Percentiles rank a stretch among this genome's conserved stretches.
These are phyloP conservation scores for Anguilla megastoma DNA, from an alignment of 2,797 vertebrate genomes.

Conservation along the genomic window DNA sequence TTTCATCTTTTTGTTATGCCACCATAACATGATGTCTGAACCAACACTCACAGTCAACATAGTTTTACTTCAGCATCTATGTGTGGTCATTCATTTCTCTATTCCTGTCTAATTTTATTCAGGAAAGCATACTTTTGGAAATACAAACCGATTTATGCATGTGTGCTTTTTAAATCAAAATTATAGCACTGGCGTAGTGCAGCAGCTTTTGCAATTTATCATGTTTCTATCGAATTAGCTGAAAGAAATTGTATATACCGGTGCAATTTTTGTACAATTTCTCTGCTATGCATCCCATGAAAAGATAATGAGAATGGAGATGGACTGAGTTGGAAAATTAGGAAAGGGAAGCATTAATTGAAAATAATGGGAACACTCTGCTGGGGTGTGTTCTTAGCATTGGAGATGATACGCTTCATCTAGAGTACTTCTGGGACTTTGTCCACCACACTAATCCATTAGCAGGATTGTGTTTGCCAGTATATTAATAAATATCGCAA, in stretches of 20 bases:
- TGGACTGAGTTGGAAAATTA: slow-evolving; percentile 60
- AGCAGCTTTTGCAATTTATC: slow-evolving; percentile 27
- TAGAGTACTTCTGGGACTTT: slow-evolving; percentile 64
- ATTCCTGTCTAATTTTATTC: background rate
- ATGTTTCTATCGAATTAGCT: slow-evolving; percentile 32
- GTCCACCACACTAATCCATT: slow-evolving; percentile 64
- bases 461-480: slow-evolving; percentile 69
- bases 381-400: slow-evolving; percentile 66
- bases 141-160: background rate
- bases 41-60: background rate
- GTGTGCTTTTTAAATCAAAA: slow-evolving; percentile 2
- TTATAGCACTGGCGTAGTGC: background rate
- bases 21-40: background rate
- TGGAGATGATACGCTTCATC: slow-evolving; percentile 64
- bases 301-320: slow-evolving; percentile 34
- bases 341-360: slow-evolving; percentile 66
- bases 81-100: background rate
- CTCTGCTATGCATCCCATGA: slow-evolving; percentile 28
- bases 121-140: background rate
- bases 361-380: slow-evolving; percentile 69
- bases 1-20: background rate
- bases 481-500: slow-evolving; percentile 75
- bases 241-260: slow-evolving; percentile 30
- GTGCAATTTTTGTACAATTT: slow-evolving; percentile 31
- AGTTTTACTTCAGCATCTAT: background rate